A percentile compares a stretch with the other conserved stretches of the same genome.
These are phyloP conservation scores for Saccostrea cuccullata DNA, from an alignment of 1,140 invertebrate genomes.

Conservation along the genomic window DNA sequence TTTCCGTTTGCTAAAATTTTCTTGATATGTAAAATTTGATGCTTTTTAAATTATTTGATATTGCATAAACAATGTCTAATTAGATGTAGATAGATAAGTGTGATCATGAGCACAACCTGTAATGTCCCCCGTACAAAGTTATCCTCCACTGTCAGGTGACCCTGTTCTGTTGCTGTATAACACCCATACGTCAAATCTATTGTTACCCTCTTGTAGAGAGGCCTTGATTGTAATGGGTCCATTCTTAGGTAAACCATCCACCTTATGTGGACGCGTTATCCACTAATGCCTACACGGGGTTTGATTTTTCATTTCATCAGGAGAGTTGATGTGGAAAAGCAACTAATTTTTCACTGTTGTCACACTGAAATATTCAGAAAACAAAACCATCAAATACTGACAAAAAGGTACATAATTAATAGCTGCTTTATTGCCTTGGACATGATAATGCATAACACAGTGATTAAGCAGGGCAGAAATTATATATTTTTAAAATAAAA, in stretches of 20 bases:
- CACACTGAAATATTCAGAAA: neutral
- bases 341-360: neutral
- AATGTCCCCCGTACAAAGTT: conserved; percentile 48
- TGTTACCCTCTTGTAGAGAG: conserved; percentile 33
- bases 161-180: conserved; percentile 42
- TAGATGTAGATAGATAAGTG: neutral
- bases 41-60: no score
- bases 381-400: no score
- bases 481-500: no score
- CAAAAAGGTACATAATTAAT: no score
- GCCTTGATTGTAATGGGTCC: conserved; percentile 42
- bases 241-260: conserved; percentile 39
- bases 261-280: conserved; percentile 40
- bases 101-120: conserved; percentile 42
- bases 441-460: no score
- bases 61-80: no score
- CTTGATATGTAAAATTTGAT: no score
- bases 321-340: neutral
- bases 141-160: conserved; percentile 48
- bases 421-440: no score
- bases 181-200: conserved; percentile 52
- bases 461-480: no score
- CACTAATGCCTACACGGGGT: conserved; percentile 37
- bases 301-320: neutral
- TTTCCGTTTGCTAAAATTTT: no score